Evolutionary conservation across 2,113 vertebrate species (phyloP), one percentile per base, ranked within the genome.

Genomic region (Tupaia chinensis): DNA sequence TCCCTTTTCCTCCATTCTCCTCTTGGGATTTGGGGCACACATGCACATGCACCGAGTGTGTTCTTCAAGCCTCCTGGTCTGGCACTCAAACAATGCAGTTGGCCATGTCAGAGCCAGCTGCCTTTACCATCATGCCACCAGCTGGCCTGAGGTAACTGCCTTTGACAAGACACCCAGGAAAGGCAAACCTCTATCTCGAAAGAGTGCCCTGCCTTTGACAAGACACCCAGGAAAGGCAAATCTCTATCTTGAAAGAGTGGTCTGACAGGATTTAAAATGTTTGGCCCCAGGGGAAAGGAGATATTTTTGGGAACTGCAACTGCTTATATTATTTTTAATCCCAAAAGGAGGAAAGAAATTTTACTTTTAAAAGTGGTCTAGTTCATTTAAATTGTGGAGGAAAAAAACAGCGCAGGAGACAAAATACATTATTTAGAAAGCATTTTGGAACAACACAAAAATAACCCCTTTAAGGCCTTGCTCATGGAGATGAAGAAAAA

Each of bases 251-350:
- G 10, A 80, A 85, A 88, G 68, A 92, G 44, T 8, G 53, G 14
- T 11, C 58, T 76, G 53, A 86, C 65, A 60, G 69, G 15, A 78
- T 93, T 79, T 82, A 23, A 80, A 93, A 58, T 9, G 56, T 69
- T 95, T 93, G 81, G 86, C 61, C 91, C 68, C 8, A 17, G 74
- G 88, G 22, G 61, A n/a, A 90, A 88, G 91, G 79, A 76, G 69
- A 12, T 93, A 92, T 83, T 95, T 95, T 53, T n/a, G 85, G 82
- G 89, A 92, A 60, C 4, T 72, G 86, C n/a, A 74, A 79, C 54
- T 88, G 73, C 73, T 85, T 93, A 32, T 72, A 79, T 94, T 94
- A 95, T 95, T 97, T 97, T 97, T 95, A 94, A 82, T 92, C n/a
- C n/a, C 53, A 79, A 93, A 82, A 60, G 69, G 73, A 80, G n/a